Percentiles rank a stretch among this genome's conserved stretches.
phyloP scores from a whole-genome alignment of 2,888 invertebrate genomes.

The Xestoiulus laeticollis region DNA sequence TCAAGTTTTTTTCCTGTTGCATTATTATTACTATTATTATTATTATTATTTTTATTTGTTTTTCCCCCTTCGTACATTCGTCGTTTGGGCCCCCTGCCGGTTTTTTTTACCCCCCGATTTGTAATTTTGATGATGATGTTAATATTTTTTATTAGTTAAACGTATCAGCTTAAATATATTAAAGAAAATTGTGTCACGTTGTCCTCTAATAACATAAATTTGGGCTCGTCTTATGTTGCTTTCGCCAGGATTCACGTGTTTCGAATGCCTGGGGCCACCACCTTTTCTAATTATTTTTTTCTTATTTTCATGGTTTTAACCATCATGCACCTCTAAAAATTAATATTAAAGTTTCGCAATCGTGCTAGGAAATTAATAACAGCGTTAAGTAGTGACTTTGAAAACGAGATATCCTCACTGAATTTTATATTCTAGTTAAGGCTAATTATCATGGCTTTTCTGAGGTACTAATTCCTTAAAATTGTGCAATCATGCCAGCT shows the following conservation, averaged over 20 bases:
- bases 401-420: not conserved
- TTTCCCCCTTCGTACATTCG: conserved; percentile 28
- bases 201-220: conserved; percentile 28
- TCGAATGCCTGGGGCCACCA: not conserved
- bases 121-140: conserved; percentile 23
- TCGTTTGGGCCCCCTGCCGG: not conserved
- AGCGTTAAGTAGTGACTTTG: not conserved
- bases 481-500: not conserved
- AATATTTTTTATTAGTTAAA: conserved; percentile 27
- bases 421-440: not conserved
- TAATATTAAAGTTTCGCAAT: not conserved
- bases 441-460: not conserved
- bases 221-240: not conserved
- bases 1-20: not conserved
- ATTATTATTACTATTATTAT: not conserved
- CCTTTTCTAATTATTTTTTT: not conserved
- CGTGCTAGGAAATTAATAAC: not conserved
- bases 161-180: conserved; percentile 21
- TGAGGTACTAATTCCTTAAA: not conserved
- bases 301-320: not conserved
- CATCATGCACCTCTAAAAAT: not conserved
- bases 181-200: conserved; percentile 5
- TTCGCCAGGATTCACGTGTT: conserved; percentile 1
- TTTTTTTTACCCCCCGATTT: not conserved
- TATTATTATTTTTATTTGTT: conserved; percentile 18